These are phyloP conservation scores for Ariopsis seemanni DNA, from an alignment of 2,113 vertebrate genomes.

Conservation along the genomic window DNA sequence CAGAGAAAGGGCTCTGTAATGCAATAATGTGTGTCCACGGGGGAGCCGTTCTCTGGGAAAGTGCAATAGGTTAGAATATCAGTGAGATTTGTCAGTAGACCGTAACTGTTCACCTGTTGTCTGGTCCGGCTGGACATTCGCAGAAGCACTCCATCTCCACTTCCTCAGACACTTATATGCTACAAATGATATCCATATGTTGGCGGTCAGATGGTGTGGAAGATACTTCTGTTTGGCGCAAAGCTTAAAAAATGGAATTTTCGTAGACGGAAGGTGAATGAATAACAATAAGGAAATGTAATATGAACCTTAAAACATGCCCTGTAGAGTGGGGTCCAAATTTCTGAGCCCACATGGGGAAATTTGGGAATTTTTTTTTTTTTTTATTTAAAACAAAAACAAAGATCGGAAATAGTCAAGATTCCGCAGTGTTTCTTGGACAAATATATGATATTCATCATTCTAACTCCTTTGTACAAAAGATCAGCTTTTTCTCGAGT, in stretches of 20 bases:
- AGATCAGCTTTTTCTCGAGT: not conserved
- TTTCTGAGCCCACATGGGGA: not conserved
- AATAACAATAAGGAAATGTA: not conserved
- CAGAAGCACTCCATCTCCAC: conserved; percentile 37
- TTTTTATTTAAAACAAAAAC: not conserved
- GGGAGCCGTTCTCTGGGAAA: conserved; percentile 70
- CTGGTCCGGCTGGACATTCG: conserved; percentile 56
- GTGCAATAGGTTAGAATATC: conserved; percentile 79
- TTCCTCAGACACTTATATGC: conserved; percentile 48
- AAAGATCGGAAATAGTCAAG: not conserved
- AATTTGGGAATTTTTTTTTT: not conserved
- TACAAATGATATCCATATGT: conserved; percentile 53
- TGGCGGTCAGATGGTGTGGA: conserved; percentile 13
- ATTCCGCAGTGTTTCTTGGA: not conserved
- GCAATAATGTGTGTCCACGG: conserved; percentile 66
- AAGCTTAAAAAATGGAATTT: not conserved
- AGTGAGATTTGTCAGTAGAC: conserved; percentile 67
- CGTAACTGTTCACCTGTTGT: conserved; percentile 73
- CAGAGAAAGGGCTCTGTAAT: conserved; percentile 47
- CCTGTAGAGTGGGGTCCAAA: not conserved
- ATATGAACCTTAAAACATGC: not conserved
- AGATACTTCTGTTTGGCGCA: not conserved
- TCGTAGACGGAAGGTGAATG: not conserved
- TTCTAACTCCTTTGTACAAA: not conserved
- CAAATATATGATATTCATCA: not conserved